A percentile compares a stretch with the other conserved stretches of the same genome.
phyloP scores from a whole-genome alignment of 2,888 invertebrate genomes.

The Chrysolina americana region DNA sequence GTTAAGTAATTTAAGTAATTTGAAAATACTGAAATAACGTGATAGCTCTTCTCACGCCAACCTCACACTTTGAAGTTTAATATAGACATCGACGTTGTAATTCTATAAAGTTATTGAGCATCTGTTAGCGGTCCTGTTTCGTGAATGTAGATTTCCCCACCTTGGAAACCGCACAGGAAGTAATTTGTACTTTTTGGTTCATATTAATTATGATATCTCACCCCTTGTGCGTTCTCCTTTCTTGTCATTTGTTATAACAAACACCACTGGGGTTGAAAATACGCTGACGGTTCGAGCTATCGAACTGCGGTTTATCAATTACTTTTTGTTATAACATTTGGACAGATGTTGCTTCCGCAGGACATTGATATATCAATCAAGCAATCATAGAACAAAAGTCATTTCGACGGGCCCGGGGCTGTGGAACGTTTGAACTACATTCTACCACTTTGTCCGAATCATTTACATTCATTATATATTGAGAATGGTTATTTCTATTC shows the following conservation, averaged over 20 bases:
- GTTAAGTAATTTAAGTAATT: conserved; percentile 41
- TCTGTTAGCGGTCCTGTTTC: conserved; percentile 36
- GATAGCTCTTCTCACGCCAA: conserved; percentile 41
- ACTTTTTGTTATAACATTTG: conserved; percentile 46
- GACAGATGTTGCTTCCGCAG: conserved; percentile 52
- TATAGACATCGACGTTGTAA: conserved; percentile 33
- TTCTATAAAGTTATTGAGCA: conserved; percentile 26
- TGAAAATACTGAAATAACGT: conserved; percentile 37
- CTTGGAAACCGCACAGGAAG: conserved; percentile 54
- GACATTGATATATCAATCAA: conserved; percentile 58
- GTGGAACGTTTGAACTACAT: conserved; percentile 31
- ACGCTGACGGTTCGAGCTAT: conserved; percentile 42
- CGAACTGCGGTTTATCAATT: conserved; percentile 51
- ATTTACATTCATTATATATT: conserved; percentile 15
- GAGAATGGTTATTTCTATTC: conserved; percentile 21
- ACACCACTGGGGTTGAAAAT: conserved; percentile 48
- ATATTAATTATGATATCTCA: conserved; percentile 54
- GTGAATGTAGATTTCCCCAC: conserved; percentile 30
- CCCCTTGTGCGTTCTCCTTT: conserved; percentile 44
- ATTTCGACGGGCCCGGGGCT: conserved; percentile 24
- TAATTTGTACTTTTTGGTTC: conserved; percentile 55
- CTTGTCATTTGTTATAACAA: conserved; percentile 26
- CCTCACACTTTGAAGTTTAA: conserved; percentile 32
- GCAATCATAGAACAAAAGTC: conserved; percentile 19
- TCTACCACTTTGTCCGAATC: too few species aligned